Evolutionary conservation across 2,888 invertebrate genomes (phyloP), one percentile per base, ranked within the genome.

Genomic region (Scaptomyza caliginosa): DNA sequence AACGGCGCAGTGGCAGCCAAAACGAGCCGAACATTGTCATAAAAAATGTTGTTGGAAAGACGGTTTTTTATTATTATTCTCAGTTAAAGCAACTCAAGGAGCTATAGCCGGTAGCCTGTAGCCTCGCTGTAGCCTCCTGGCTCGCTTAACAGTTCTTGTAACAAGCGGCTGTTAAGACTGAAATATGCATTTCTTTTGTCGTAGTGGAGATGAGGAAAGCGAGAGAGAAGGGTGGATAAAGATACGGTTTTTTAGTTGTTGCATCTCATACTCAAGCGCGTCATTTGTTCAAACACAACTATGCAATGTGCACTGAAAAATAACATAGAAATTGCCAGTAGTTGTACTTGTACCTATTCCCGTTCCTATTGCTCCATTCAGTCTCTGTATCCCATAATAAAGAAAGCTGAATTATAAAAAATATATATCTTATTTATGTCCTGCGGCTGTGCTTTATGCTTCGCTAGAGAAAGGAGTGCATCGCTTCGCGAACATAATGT

Each of bases 101-200:
- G 52, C 2, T 32, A 42, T 3, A 17, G 43, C 19, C 1, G 28
- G 43, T 6, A 21, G 63, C 56, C 50, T 65, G 16, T 28, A 60
- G 48, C 32, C 50, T 66, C 55, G 77, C 1, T 32, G 43, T 6
- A 21, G 63, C 56, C 50, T 65, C 19, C 34, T 67, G 48, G 38
- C 50, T 66, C 55, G 77, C 64, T 59, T 76, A 74, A 74, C 71
- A 67, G 74, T 73, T 67, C 46, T 62, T 50, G 50, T 73, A 73
- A 56, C 72, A 68, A 69, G 65, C 65, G 69, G 51, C 64, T 68
- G 73, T 71, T 68, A 78, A 74, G 66, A 77, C 74, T 82, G 83
- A 82, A 82, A 85, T 82, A 82, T 82, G 86, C 72, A 86, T 77
- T 79, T 67, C 77, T 67, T 77, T 82, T 81, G 74, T 82, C 72